Conservation (phyloP, 2,888 invertebrate species). For the Dynastes maya region DNA sequence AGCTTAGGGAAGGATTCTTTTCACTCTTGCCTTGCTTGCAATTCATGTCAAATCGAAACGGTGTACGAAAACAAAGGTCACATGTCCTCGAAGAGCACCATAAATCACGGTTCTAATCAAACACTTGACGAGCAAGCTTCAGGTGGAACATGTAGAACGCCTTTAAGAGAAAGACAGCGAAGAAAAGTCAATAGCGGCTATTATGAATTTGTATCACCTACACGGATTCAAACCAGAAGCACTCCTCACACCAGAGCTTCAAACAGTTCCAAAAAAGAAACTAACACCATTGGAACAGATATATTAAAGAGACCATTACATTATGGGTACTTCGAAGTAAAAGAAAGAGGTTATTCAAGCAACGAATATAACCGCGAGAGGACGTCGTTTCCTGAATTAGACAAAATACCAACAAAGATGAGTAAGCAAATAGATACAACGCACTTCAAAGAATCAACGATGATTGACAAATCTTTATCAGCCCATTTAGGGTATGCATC, state of each 20-base stretch:
- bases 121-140: conserved; percentile 11
- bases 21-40: background rate
- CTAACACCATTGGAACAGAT: background rate
- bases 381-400: conserved; percentile 24
- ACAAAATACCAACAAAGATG: conserved; percentile 37
- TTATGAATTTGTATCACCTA: conserved; percentile 38
- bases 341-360: conserved; percentile 2
- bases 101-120: conserved; percentile 27
- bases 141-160: background rate
- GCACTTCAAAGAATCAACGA: conserved; percentile 23
- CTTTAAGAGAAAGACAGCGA: background rate
- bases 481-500: background rate
- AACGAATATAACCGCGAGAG: background rate
- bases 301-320: conserved; percentile 8
- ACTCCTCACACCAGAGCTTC: background rate
- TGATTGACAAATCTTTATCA: conserved; percentile 40
- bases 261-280: background rate
- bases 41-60: conserved; percentile 32
- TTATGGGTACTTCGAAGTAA: conserved; percentile 44
- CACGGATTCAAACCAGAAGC: background rate
- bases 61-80: conserved; percentile 31
- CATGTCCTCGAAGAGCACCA: conserved; percentile 28
- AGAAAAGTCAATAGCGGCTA: conserved; percentile 34
- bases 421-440: conserved; percentile 40
- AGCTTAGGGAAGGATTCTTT: conserved; percentile 7